A percentile compares a stretch with the other conserved stretches of the same genome.
Conservation (phyloP, 1,140 invertebrate species). For the Drosophila auraria region DNA sequence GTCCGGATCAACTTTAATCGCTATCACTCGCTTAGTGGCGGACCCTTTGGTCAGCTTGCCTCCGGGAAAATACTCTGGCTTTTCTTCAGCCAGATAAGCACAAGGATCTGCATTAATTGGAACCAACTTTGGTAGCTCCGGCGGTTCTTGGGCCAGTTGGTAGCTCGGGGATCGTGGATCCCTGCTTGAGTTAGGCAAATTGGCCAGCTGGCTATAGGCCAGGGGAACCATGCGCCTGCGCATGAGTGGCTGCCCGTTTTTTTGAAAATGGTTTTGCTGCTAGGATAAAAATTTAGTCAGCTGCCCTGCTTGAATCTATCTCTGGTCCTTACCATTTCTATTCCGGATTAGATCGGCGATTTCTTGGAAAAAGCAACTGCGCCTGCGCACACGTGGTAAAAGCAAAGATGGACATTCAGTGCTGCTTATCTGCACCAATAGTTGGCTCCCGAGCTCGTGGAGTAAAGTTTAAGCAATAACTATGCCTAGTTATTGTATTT, state of each 20-base stretch:
- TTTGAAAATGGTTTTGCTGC: neutral
- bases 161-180: neutral
- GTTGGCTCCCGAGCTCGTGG: too few relatives aligned
- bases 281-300: neutral
- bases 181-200: neutral
- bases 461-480: accelerated
- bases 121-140: too few relatives aligned
- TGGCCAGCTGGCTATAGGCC: neutral
- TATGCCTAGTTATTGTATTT: too few relatives aligned
- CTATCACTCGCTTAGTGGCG: neutral
- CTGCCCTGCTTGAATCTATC: neutral
- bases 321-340: neutral
- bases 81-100: too few relatives aligned
- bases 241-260: too few relatives aligned
- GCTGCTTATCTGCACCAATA: too few relatives aligned
- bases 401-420: too few relatives aligned
- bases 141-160: neutral
- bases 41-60: neutral
- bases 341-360: neutral
- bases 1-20: neutral
- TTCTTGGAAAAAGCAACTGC: neutral
- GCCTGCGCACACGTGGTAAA: too few relatives aligned
- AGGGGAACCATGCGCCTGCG: neutral
- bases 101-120: too few relatives aligned
- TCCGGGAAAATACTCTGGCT: neutral